Evolutionary conservation across 2,797 vertebrate genomes (phyloP).

Genomic region (Premnoplex brunnescens): DNA sequence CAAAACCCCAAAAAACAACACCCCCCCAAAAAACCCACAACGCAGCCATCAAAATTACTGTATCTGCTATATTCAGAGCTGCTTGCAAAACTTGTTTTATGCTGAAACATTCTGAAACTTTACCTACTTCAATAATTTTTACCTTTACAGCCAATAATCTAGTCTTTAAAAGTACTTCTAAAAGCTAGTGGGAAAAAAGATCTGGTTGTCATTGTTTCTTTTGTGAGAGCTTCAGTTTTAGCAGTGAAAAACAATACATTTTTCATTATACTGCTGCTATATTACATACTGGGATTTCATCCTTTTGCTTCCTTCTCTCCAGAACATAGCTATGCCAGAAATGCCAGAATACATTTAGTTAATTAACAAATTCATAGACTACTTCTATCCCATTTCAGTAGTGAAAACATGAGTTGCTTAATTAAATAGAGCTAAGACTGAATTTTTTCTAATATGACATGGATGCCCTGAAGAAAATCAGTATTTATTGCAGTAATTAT

Average conservation of each 20-base stretch:
- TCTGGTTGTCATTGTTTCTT: not conserved
- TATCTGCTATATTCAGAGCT: not conserved
- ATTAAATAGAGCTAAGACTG: conserved; percentile 33
- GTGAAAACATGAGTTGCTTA: conserved; percentile 2
- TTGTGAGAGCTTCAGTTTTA: not conserved
- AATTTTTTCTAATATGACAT: not conserved
- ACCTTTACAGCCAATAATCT: not conserved
- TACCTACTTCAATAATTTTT: not conserved
- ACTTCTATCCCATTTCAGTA: not conserved
- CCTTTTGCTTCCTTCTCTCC: not conserved
- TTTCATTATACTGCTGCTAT: not conserved
- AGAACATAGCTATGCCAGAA: not conserved
- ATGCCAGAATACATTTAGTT: not conserved
- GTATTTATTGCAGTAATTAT: conserved; percentile 39
- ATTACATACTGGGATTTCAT: not conserved
- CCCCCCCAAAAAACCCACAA: no score
- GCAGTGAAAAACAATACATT: not conserved
- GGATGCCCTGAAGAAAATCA: conserved; percentile 13
- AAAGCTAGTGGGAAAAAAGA: not conserved
- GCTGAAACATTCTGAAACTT: not conserved
- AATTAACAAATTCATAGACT: conserved; percentile 20
- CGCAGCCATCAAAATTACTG: not conserved
- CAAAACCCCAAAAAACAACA: no score
- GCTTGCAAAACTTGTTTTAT: not conserved
- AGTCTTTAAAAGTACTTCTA: not conserved